Percentiles rank a stretch among this genome's conserved stretches.
phyloP scores from a whole-genome alignment of 92 coral and sea anemone species.

The Epizoanthus illoricatus region DNA sequence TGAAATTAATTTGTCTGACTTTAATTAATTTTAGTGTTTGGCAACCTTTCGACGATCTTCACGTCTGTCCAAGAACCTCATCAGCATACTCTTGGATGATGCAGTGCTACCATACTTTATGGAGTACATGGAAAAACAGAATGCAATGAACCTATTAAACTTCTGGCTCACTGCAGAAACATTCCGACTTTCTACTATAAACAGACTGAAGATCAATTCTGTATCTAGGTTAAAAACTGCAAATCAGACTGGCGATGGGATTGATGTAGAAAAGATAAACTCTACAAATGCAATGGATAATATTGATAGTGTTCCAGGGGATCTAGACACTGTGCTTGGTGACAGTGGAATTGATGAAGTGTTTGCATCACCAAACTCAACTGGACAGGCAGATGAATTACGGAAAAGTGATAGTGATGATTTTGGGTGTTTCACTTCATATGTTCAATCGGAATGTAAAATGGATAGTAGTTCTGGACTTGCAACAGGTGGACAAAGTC shows the following conservation, averaged over 20 bases:
- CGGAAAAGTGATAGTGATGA: constrained; percentile 53
- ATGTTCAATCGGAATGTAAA: constrained; percentile 23
- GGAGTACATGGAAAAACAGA: constrained; percentile 92
- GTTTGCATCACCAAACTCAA: constrained; percentile 15
- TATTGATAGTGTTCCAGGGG: not conserved
- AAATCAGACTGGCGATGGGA: constrained; percentile 40
- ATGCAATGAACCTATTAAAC: constrained; percentile 82
- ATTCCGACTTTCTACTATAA: constrained; percentile 85
- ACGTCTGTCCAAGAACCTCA: constrained; percentile 79
- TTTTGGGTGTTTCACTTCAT: constrained; percentile 65
- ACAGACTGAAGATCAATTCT: constrained; percentile 71
- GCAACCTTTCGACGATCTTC: constrained; percentile 91
- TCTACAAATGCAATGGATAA: not conserved
- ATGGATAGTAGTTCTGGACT: not conserved
- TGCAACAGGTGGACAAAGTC: constrained; percentile 31
- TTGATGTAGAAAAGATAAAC: not conserved
- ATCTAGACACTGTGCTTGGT: constrained; percentile 12
- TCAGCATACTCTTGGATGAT: constrained; percentile 84
- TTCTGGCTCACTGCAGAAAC: constrained; percentile 98
- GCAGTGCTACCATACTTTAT: constrained; percentile 89
- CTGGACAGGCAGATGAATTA: constrained; percentile 9
- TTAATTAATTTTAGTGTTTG: constrained; percentile 67
- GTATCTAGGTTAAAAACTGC: constrained; percentile 72
- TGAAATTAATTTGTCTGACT: not conserved
- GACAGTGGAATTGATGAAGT: constrained; percentile 16